phyloP scores from a whole-genome alignment of 1,140 invertebrate genomes.

The Drosophila varians region DNA sequence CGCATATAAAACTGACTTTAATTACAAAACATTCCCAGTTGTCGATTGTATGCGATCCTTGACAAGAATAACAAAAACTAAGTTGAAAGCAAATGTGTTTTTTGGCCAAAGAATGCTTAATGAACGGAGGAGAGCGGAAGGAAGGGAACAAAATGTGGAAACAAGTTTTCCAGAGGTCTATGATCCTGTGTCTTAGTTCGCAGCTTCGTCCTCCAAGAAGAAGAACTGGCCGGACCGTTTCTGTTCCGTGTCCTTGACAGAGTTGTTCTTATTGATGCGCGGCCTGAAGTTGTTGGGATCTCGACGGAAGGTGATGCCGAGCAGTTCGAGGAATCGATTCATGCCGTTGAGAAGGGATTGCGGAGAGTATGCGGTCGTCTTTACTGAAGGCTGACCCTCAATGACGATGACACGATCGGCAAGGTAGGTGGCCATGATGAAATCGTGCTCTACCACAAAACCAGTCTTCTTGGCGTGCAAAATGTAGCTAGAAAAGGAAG shows the following conservation, averaged over 20 bases:
- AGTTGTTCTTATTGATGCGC: constrained; percentile 98
- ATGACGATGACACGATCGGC: constrained; percentile 99
- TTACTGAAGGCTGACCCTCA: constrained; percentile 95
- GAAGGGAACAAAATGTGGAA: constrained; percentile 20
- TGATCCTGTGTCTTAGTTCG: constrained; percentile 27
- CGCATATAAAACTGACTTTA: constrained; percentile 67
- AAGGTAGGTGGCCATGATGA: constrained; percentile 99
- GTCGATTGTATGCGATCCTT: constrained; percentile 43
- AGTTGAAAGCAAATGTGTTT: constrained; percentile 37
- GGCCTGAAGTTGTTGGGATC: constrained; percentile 99
- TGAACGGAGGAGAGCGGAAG: constrained; percentile 37
- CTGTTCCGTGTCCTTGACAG: constrained; percentile 99
- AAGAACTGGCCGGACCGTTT: constrained; percentile 99
- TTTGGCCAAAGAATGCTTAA: constrained; percentile 43
- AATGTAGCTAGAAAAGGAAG: constrained; percentile 92
- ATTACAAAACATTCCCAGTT: constrained; percentile 44
- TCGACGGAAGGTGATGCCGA: constrained; percentile 98
- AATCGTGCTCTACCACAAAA: constrained; percentile 99
- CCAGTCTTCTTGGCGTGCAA: constrained; percentile 99
- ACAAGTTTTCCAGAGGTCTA: constrained; percentile 16
- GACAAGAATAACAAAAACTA: constrained; percentile 70
- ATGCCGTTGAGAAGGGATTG: constrained; percentile 98
- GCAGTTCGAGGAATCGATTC: constrained; percentile 98
- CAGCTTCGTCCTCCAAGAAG: constrained; percentile 94
- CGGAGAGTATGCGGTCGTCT: constrained; percentile 95